Percentiles rank a stretch among this genome's conserved stretches.
phyloP scores from a whole-genome alignment of 2,113 vertebrate genomes.

The Eira barbara region DNA sequence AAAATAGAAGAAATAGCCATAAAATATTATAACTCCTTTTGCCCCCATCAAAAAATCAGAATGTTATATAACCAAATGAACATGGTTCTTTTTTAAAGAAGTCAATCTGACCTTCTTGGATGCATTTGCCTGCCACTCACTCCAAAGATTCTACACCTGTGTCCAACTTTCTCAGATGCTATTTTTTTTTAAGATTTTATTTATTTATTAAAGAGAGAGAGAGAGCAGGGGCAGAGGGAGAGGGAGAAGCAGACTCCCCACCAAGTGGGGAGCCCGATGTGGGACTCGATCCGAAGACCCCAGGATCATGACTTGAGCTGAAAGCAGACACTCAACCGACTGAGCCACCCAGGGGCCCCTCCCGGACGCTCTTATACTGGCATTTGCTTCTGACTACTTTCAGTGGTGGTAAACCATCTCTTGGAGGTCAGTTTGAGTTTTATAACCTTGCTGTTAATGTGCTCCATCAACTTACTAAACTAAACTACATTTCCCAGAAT shows the following conservation, averaged over 20 bases:
- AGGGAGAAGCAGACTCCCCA: too few species aligned
- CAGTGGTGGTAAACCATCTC: background rate
- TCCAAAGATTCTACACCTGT: background rate
- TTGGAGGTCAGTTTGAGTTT: background rate
- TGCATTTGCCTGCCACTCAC: background rate
- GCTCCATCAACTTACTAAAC: background rate
- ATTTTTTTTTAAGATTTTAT: too few species aligned
- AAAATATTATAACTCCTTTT: background rate
- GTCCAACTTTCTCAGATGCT: background rate
- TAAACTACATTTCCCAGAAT: background rate
- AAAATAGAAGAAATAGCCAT: background rate
- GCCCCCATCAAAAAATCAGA: background rate
- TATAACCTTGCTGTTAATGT: too few species aligned
- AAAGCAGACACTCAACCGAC: too few species aligned
- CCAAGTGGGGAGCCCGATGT: too few species aligned
- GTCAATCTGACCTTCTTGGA: background rate
- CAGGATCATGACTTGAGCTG: too few species aligned
- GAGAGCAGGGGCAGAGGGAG: too few species aligned
- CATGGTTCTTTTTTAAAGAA: background rate
- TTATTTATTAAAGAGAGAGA: too few species aligned
- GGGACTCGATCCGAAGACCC: too few species aligned
- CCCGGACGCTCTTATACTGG: background rate
- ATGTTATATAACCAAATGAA: background rate
- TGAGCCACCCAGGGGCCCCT: too few species aligned
- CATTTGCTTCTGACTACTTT: background rate